Conservation (phyloP, 1,140 invertebrate species). For the Drosophila serrata region DNA sequence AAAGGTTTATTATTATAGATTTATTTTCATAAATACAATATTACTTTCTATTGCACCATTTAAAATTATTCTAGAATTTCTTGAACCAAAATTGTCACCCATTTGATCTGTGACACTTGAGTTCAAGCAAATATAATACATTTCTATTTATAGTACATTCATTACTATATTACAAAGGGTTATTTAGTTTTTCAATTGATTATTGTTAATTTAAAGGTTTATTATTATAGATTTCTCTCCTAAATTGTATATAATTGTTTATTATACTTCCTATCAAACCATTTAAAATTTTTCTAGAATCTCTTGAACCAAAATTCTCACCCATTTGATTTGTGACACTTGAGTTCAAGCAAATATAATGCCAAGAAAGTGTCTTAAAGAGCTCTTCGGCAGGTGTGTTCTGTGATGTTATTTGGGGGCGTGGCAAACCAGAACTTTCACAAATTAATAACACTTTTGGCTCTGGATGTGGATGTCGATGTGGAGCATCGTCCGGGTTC, state of each 20-base stretch:
- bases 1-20: rapidly evolving
- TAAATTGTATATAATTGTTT: neutral
- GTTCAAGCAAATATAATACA: neutral
- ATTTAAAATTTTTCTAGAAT: neutral
- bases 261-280: rapidly evolving
- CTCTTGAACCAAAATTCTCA: neutral
- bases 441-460: constrained; percentile 75
- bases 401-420: constrained; percentile 32
- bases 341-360: neutral
- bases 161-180: too few relatives aligned
- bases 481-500: constrained; percentile 58
- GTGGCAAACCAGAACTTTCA: constrained; percentile 76
- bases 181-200: neutral
- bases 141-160: too few relatives aligned
- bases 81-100: neutral
- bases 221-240: rapidly evolving
- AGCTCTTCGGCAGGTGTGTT: constrained; percentile 8
- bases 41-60: rapidly evolving
- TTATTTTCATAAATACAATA: neutral
- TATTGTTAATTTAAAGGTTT: neutral
- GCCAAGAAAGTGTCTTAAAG: neutral
- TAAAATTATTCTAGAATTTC: neutral
- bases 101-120: neutral
- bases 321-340: neutral
- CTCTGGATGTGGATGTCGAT: constrained; percentile 15